A percentile compares a stretch with the other conserved stretches of the same genome.
phyloP scores from a whole-genome alignment of 2,888 invertebrate genomes.

The Eristalis arbustorum region DNA sequence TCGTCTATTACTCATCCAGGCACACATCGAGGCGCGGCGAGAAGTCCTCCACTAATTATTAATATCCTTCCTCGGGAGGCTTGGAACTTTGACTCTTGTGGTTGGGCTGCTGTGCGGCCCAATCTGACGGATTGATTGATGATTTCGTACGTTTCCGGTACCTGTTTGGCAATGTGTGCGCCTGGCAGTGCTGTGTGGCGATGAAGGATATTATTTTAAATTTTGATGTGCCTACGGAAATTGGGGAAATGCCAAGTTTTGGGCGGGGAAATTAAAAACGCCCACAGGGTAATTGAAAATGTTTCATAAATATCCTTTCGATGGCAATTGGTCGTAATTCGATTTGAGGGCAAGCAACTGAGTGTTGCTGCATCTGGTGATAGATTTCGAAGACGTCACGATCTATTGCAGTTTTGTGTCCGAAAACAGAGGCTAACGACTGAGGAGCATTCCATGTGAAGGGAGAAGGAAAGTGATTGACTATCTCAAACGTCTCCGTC shows the following conservation, averaged over 20 bases:
- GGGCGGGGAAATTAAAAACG: constrained; percentile 74
- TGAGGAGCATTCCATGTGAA: no score
- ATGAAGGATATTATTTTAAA: constrained; percentile 34
- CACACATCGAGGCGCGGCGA: constrained; percentile 37
- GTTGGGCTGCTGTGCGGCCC: constrained; percentile 51
- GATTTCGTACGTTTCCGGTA: constrained; percentile 60
- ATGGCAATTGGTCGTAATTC: constrained; percentile 3
- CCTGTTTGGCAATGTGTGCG: constrained; percentile 19
- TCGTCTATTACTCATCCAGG: constrained; percentile 52
- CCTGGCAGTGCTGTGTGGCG: not conserved
- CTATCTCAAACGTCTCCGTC: no score
- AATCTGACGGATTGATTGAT: constrained; percentile 70
- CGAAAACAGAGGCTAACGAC: no score
- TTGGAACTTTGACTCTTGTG: constrained; percentile 52
- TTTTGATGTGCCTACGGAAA: constrained; percentile 66
- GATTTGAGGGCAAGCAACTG: not conserved
- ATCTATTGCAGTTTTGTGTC: no score
- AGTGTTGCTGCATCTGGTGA: not conserved
- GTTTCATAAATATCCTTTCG: not conserved
- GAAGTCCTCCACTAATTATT: constrained; percentile 71
- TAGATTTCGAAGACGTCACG: not conserved
- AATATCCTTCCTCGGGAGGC: constrained; percentile 69
- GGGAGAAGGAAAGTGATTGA: no score
- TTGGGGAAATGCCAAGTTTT: constrained; percentile 71
- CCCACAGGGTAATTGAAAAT: constrained; percentile 71